Conservation (phyloP, 2,113 vertebrate genomes). For the Carollia perspicillata region DNA sequence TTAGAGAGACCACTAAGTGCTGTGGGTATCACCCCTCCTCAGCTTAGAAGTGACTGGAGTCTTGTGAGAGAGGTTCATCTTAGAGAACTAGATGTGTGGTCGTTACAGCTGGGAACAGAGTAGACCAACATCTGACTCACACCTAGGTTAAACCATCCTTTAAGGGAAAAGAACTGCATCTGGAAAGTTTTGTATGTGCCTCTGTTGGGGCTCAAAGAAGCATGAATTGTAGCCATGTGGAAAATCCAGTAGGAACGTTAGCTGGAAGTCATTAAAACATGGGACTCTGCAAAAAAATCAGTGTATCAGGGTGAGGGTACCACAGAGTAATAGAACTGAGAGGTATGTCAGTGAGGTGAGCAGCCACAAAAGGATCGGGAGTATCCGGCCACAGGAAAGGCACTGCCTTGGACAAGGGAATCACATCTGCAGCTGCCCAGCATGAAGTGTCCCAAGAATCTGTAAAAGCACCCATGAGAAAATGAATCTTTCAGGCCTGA, state of each 20-base stretch:
- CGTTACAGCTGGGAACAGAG: not conserved
- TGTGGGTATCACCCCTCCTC: rapidly evolving
- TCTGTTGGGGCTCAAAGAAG: not conserved
- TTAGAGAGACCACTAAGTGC: not conserved
- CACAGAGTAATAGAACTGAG: not conserved
- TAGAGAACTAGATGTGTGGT: not conserved
- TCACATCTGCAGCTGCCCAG: not conserved
- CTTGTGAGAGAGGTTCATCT: not conserved
- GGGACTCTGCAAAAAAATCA: not conserved
- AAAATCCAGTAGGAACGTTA: not conserved
- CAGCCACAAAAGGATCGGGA: not conserved
- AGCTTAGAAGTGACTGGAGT: not conserved
- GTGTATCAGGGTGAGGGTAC: not conserved
- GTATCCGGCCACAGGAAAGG: not conserved
- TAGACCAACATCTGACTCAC: not conserved
- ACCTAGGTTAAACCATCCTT: not conserved
- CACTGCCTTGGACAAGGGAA: not conserved
- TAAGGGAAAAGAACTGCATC: not conserved
- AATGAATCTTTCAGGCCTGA: not conserved
- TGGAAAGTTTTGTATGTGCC: not conserved
- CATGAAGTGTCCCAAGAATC: not conserved
- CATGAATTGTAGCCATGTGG: not conserved
- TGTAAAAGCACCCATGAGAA: not conserved
- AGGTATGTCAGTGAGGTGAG: not conserved
- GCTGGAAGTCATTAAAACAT: not conserved